These are phyloP conservation scores for Micrasema longulum DNA, from an alignment of 1,140 invertebrate species.

Conservation along the genomic window DNA sequence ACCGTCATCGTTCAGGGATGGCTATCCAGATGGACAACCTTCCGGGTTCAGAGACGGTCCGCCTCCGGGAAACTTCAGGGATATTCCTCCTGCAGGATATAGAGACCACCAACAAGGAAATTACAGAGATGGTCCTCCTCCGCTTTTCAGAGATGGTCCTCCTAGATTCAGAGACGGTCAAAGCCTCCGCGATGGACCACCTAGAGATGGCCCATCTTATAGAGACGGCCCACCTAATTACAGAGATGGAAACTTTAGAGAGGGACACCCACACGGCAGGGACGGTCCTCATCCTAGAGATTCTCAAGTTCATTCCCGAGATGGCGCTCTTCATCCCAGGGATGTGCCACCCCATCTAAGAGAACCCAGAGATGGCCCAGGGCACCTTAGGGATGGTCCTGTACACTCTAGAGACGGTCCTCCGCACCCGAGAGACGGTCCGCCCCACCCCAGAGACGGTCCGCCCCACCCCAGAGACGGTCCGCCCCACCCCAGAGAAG, in stretches of 20 bases:
- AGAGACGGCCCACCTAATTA: slow-evolving; percentile 42
- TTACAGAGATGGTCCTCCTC: slow-evolving; percentile 57
- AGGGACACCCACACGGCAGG: slow-evolving; percentile 37
- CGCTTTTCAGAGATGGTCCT: slow-evolving; percentile 59
- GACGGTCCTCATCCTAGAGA: slow-evolving; percentile 59
- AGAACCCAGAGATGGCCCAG: slow-evolving; percentile 26
- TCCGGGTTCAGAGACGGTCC: slow-evolving; percentile 60
- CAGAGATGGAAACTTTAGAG: slow-evolving; percentile 49
- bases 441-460: slow-evolving; percentile 9
- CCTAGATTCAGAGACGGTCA: slow-evolving; percentile 58
- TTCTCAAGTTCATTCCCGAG: slow-evolving; percentile 55
- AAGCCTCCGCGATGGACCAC: slow-evolving; percentile 56
- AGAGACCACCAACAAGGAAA: slow-evolving; percentile 58
- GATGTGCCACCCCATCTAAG: slow-evolving; percentile 34
- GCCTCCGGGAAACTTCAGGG: slow-evolving; percentile 58
- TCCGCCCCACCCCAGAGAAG: slow-evolving; percentile 26
- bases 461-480: slow-evolving; percentile 55
- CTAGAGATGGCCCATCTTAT: slow-evolving; percentile 57
- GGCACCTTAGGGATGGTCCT: slow-evolving; percentile 22
- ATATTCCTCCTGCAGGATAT: slow-evolving; percentile 56
- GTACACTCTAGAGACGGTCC: slow-evolving; percentile 32
- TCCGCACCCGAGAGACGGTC: slow-evolving; percentile 23
- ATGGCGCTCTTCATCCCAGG: slow-evolving; percentile 26
- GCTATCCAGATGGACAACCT: slow-evolving; percentile 57
- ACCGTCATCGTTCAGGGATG: slow-evolving; percentile 57